Percentiles rank a stretch among this genome's conserved stretches.
Evolutionary conservation across 2,113 vertebrate genomes (phyloP).

Genomic region (Acanthochromis polyacanthus): DNA sequence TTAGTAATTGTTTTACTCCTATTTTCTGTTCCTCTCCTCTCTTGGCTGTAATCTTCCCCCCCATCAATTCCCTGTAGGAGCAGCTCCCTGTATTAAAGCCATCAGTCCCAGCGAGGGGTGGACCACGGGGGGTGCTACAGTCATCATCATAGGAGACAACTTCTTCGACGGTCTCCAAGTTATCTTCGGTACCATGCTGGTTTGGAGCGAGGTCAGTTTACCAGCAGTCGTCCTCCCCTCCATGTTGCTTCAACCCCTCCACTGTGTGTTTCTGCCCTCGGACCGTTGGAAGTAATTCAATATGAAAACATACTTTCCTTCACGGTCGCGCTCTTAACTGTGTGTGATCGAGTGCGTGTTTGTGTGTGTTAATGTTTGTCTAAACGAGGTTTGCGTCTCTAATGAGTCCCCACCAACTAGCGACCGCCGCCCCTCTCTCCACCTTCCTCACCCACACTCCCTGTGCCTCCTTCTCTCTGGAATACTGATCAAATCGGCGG

Average conservation of each 20-base stretch:
- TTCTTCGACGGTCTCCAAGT: slow-evolving; percentile 87
- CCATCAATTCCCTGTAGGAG: slow-evolving; percentile 55
- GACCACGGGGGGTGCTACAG: slow-evolving; percentile 86
- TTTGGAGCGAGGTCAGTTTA: slow-evolving; percentile 85
- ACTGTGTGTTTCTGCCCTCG: slow-evolving; percentile 47
- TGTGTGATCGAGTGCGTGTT: slow-evolving; percentile 54
- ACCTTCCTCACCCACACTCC: slow-evolving; percentile 49
- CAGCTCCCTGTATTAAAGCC: slow-evolving; percentile 86
- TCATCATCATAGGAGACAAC: slow-evolving; percentile 88
- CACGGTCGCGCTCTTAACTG: slow-evolving; percentile 60
- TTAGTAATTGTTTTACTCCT: neutral
- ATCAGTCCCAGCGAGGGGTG: slow-evolving; percentile 87
- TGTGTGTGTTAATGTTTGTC: slow-evolving; percentile 59
- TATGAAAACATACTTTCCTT: slow-evolving; percentile 73
- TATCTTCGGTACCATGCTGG: slow-evolving; percentile 86
- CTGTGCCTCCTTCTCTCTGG: slow-evolving; percentile 50
- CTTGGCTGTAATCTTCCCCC: neutral
- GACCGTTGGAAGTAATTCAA: slow-evolving; percentile 67
- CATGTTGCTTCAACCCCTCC: slow-evolving; percentile 53
- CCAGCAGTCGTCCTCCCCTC: slow-evolving; percentile 37
- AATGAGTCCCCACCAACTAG: slow-evolving; percentile 66
- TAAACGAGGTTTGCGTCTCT: slow-evolving; percentile 66
- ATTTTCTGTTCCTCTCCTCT: neutral
- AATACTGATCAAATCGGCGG: slow-evolving; percentile 71
- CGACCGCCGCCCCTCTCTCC: slow-evolving; percentile 33